phyloP scores from a whole-genome alignment of 2,797 vertebrate species.

The Uromys caudimaculatus region DNA sequence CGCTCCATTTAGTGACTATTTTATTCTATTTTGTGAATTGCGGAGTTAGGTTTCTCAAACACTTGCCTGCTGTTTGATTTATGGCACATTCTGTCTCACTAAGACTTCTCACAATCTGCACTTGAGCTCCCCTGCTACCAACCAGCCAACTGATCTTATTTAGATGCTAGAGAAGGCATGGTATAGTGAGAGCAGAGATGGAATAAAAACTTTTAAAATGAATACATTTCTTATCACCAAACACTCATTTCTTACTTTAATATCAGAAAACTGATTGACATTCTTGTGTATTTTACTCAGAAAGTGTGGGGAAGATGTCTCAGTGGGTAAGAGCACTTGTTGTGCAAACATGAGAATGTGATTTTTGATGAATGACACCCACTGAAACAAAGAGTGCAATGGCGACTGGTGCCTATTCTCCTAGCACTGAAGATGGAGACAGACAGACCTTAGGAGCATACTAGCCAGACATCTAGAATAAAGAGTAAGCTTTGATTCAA shows the following conservation, averaged over 20 bases:
- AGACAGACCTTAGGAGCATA: neutral
- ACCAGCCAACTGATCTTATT: slow-evolving; percentile 33
- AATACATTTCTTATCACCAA: neutral
- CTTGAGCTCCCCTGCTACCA: neutral
- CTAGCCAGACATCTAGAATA: no score
- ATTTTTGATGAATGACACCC: neutral
- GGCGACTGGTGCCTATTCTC: neutral
- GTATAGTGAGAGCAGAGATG: neutral
- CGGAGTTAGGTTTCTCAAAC: neutral
- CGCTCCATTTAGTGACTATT: neutral
- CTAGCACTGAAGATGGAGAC: neutral
- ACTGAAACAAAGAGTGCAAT: neutral
- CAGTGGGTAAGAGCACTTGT: neutral
- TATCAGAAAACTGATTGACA: neutral
- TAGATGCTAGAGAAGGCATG: slow-evolving; percentile 16
- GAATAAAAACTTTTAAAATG: neutral
- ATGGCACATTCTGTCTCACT: neutral
- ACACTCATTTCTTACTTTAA: neutral
- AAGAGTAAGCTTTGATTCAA: neutral
- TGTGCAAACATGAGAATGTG: neutral
- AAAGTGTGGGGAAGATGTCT: neutral
- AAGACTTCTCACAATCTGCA: slow-evolving; percentile 13
- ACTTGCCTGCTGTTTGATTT: slow-evolving; percentile 56
- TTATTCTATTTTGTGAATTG: neutral
- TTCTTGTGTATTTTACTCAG: neutral